Evolutionary conservation across 1,140 invertebrate genomes (phyloP), one percentile per base, ranked within the genome.

Genomic region (Diorhabda carinulata): DNA sequence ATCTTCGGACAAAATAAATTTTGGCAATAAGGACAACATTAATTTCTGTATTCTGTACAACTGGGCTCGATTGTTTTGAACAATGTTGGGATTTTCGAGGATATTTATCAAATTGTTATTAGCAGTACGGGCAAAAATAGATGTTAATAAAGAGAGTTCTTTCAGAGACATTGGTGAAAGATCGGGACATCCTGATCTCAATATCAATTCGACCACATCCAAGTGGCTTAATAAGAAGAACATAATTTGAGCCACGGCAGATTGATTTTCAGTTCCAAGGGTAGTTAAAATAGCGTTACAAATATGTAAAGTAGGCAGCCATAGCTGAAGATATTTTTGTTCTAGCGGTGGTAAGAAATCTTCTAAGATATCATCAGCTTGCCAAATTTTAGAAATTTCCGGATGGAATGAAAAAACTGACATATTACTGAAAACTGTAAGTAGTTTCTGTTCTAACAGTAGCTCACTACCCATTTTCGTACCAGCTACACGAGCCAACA

Each of bases 221-320:
- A 89, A 82, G 80, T 96, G 93, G 63, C 89, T 89, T 59, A 94
- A 85, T 43, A 96, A 78, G 72, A 94, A 91, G 70, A 91, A 89
- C 58, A 91, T 87, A 52, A 94, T 86, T 82, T 95, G 92, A 40
- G 89, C 82, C 2, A 91, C 87, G 60, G 90, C 92, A 75, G 90
- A 88, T 81, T 89, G 88, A 83, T 96, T 96, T 68, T 91, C 87
- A 0, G 89, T 86, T 52, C 94, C 93, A 5, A 96, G 82, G 0
- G 92, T 91, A 3, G 91, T 93, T 2, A 96, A 82, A 40, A 96
- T 79, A 7, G 91, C 89, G 77, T 93, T 89, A 80, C 92, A 95
- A 3, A 96, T 81, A 72, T 89, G 86, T 41, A 96, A 78, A 41
- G 91, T 89, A 0, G 93, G 92, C 57, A 93, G 86, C 59, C 95